Evolutionary conservation across 2,113 vertebrate genomes (phyloP).

Genomic region (Oreotrochilus melanogaster): DNA sequence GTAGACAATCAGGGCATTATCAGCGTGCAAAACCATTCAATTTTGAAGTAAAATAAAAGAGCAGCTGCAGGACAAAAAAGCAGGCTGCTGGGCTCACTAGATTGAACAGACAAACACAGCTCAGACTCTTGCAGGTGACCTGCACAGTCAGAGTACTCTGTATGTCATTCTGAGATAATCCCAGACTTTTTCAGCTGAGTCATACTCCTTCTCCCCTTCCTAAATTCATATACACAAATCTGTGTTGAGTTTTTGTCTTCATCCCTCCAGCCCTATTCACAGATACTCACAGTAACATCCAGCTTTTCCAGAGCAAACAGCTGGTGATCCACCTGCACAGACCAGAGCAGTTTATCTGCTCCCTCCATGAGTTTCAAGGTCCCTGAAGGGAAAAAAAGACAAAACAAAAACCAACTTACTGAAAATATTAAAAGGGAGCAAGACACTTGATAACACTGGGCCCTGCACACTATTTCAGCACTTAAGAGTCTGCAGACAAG

Average conservation of each 20-base stretch:
- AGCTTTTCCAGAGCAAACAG: slow-evolving; percentile 96
- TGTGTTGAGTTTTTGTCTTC: background rate
- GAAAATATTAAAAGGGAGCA: background rate
- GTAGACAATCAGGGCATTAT: background rate
- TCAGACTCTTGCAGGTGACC: background rate
- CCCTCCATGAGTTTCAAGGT: slow-evolving; percentile 96
- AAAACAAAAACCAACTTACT: background rate
- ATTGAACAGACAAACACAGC: background rate
- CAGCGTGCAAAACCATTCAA: background rate
- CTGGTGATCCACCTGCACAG: slow-evolving; percentile 97
- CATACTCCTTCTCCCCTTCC: background rate
- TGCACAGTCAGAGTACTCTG: background rate
- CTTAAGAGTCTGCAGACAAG: background rate
- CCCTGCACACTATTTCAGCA: background rate
- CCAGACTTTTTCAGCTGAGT: background rate
- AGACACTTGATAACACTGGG: background rate
- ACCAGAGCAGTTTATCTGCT: slow-evolving; percentile 93
- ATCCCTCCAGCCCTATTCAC: background rate
- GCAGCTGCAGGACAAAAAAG: background rate
- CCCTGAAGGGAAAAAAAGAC: slow-evolving; percentile 70
- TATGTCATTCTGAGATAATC: background rate
- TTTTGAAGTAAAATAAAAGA: background rate
- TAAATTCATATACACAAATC: background rate
- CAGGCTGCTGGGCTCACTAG: background rate
- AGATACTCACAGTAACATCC: slow-evolving; percentile 91